Base-by-base conservation (phyloP, 2,113 vertebrate species). In the Arothron firmamentum region DNA sequence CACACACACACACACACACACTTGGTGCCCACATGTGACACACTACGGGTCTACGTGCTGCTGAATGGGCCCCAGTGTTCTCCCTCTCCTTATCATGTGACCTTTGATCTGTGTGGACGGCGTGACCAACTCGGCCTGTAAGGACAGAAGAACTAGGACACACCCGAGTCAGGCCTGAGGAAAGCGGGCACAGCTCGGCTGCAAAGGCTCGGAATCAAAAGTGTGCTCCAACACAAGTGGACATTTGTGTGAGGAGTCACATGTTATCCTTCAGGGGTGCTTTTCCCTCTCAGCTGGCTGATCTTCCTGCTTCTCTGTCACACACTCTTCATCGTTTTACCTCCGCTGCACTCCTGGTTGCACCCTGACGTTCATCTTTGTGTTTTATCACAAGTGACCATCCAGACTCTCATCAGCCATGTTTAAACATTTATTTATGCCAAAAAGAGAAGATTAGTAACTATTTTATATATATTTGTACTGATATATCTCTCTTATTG, bases 61-160 rank as follows among this genome's bases (percentile, higher is more conserved):
- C 51, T 52, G 51, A 52, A 52, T 17, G 51, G 51, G 51, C 21
- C 21, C 52, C 52, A 52, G 23, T 88, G 83, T 86, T 84, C 64
- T 11, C 61, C 72, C 72, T 65, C 62, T 85, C 56, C 87, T 88
- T 88, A 88, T 88, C 88, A 52, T 72, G 74, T 84, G 86, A 84
- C 85, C 87, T 90, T 90, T 87, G 87, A 86, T 87, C 85, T 86
- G 83, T 90, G 88, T 88, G 82, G 87, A 87, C 88, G 86, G 79
- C 80, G 70, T 88, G 86, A 88, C 84, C 82, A 62, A 59, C 68
- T n/a, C 2, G 17, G 25, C 15, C 52, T 17, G 52, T 2, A 7
- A 55, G 67, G 45, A 73, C 72, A 63, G 38, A 56, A 77, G 49
- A 61, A 53, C 28, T 45, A 17, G 58, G 46, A 56, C 49, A 66